Evolutionary conservation across 1,140 invertebrate species (phyloP).

Genomic region (Cotesia glomerata): DNA sequence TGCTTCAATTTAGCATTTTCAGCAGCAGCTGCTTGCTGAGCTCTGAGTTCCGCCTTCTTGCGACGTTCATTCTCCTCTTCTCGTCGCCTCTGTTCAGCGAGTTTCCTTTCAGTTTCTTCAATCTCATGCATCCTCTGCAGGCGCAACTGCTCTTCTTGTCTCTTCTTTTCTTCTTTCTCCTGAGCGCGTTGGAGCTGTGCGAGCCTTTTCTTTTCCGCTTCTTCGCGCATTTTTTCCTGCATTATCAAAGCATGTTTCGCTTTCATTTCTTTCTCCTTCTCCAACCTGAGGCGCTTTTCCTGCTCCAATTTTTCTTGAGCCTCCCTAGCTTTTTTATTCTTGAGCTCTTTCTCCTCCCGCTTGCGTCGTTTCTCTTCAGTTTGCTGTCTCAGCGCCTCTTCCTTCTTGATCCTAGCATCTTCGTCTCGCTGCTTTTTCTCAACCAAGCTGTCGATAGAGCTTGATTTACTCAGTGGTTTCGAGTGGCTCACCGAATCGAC

Average conservation of each 20-base stretch:
- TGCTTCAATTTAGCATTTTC: constrained; percentile 54
- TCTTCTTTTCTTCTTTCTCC: constrained; percentile 63
- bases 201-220: constrained; percentile 52
- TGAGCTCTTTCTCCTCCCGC: constrained; percentile 67
- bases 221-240: constrained; percentile 54
- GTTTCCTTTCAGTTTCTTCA: constrained; percentile 62
- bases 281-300: constrained; percentile 57
- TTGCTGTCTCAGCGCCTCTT: constrained; percentile 52
- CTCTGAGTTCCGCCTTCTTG: constrained; percentile 48
- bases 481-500: constrained; percentile 50
- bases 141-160: constrained; percentile 56
- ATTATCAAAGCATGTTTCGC: constrained; percentile 45
- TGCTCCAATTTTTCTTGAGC: constrained; percentile 61
- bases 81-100: constrained; percentile 64
- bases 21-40: constrained; percentile 50
- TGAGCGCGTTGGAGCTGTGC: constrained; percentile 47
- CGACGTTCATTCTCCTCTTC: constrained; percentile 59
- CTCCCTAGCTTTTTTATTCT: constrained; percentile 66
- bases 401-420: constrained; percentile 54
- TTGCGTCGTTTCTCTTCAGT: constrained; percentile 67
- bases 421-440: constrained; percentile 54
- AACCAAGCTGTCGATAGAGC: constrained; percentile 44
- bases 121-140: constrained; percentile 59
- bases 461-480: constrained; percentile 42
- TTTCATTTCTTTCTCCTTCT: constrained; percentile 59